Evolutionary conservation across 2,888 invertebrate species (phyloP).

Genomic region (Leucophenga maculata): DNA sequence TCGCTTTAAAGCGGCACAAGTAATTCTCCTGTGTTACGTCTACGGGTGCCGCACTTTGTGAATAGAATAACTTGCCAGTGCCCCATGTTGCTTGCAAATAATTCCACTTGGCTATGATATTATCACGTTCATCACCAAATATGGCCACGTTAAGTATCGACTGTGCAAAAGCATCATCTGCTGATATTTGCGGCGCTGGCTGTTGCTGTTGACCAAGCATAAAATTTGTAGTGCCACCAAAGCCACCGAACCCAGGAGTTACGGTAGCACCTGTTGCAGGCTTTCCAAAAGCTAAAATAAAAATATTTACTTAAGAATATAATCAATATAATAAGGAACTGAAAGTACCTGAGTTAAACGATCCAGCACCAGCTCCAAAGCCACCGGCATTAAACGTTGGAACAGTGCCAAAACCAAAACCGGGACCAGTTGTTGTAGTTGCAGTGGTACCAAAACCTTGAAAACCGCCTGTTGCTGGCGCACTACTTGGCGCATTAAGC

Average conservation of each 20-base stretch:
- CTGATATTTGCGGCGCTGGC: conserved; percentile 73
- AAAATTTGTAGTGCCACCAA: conserved; percentile 74
- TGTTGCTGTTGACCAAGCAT: conserved; percentile 72
- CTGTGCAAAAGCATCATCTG: conserved; percentile 81
- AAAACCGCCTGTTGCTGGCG: conserved; percentile 50
- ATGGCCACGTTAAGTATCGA: conserved; percentile 86
- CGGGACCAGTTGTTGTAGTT: conserved; percentile 70
- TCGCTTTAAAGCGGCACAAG: conserved; percentile 93
- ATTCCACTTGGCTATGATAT: conserved; percentile 94
- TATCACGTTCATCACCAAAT: conserved; percentile 96
- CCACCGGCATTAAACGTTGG: conserved; percentile 9
- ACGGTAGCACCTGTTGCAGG: conserved; percentile 63
- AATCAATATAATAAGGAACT: conserved; percentile 7
- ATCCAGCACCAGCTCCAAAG: conserved; percentile 33
- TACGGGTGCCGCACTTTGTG: conserved; percentile 80
- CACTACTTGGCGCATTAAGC: conserved; percentile 44
- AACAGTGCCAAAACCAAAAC: conserved; percentile 72
- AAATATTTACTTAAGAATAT: background rate
- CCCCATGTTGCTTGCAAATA: conserved; percentile 82
- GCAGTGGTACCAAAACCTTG: conserved; percentile 68
- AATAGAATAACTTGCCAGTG: conserved; percentile 84
- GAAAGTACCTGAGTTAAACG: conserved; percentile 45
- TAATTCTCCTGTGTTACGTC: conserved; percentile 92
- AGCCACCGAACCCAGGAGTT: conserved; percentile 74
- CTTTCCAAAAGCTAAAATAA: conserved; percentile 67